phyloP scores from a whole-genome alignment of 2,797 vertebrate genomes.

The Falco novaeseelandiae region DNA sequence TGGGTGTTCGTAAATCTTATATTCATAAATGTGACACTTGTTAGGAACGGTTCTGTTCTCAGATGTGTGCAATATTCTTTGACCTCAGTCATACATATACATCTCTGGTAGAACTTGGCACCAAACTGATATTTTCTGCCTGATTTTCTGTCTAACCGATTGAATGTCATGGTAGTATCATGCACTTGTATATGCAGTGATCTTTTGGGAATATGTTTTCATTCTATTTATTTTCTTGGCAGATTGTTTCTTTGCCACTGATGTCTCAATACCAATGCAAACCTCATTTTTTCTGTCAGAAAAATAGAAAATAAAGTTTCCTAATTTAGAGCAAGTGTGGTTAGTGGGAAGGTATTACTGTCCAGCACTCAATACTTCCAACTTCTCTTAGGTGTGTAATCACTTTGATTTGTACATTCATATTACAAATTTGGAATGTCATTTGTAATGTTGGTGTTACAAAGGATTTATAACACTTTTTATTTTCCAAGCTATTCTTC shows the following conservation, averaged over 20 bases:
- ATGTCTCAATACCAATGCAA: neutral
- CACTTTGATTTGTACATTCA: neutral
- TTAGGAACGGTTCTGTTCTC: neutral
- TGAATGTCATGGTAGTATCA: neutral
- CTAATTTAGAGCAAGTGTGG: neutral
- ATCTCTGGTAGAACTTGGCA: neutral
- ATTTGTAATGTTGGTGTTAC: neutral
- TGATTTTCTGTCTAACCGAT: neutral
- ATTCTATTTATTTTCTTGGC: neutral
- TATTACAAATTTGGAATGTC: neutral
- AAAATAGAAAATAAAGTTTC: neutral
- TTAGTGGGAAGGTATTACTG: neutral
- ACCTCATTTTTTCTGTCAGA: neutral
- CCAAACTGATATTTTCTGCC: neutral
- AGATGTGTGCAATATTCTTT: neutral
- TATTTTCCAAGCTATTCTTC: neutral
- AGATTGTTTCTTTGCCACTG: neutral
- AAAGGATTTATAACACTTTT: neutral
- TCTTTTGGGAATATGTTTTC: neutral
- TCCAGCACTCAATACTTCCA: neutral
- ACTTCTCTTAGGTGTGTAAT: neutral
- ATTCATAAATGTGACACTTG: neutral
- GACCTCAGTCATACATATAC: neutral
- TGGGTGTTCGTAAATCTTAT: neutral
- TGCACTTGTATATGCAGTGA: neutral